These are phyloP conservation scores for Rhinichthys klamathensis DNA, from an alignment of 2,113 vertebrate species.

Conservation along the genomic window DNA sequence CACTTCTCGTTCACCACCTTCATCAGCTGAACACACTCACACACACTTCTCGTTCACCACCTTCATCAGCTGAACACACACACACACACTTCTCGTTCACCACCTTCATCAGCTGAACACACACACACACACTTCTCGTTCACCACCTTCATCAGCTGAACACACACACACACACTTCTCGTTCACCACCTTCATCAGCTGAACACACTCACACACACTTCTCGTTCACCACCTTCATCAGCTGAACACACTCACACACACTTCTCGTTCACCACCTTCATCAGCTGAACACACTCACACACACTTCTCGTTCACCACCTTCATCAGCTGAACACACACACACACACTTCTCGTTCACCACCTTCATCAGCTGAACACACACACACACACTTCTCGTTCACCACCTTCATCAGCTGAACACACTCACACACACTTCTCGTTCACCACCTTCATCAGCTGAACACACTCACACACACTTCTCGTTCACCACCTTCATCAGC, in stretches of 20 bases:
- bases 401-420: conserved; percentile 92
- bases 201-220: conserved; percentile 77
- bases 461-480: conserved; percentile 79
- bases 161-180: conserved; percentile 82
- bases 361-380: conserved; percentile 89
- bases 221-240: conserved; percentile 97
- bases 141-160: conserved; percentile 95
- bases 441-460: conserved; percentile 96
- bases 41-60: conserved; percentile 93
- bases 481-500: conserved; percentile 97
- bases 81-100: conserved; percentile 90
- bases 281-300: conserved; percentile 77
- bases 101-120: conserved; percentile 90
- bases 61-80: conserved; percentile 88
- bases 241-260: conserved; percentile 76
- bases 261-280: conserved; percentile 97
- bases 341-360: conserved; percentile 92
- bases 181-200: conserved; percentile 97
- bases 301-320: conserved; percentile 96
- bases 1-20: conserved; percentile 97
- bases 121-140: conserved; percentile 86
- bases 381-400: conserved; percentile 88
- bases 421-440: conserved; percentile 84
- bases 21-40: conserved; percentile 82
- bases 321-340: conserved; percentile 85